Conservation (phyloP, 2,113 vertebrate genomes). For the Vidua macroura region DNA sequence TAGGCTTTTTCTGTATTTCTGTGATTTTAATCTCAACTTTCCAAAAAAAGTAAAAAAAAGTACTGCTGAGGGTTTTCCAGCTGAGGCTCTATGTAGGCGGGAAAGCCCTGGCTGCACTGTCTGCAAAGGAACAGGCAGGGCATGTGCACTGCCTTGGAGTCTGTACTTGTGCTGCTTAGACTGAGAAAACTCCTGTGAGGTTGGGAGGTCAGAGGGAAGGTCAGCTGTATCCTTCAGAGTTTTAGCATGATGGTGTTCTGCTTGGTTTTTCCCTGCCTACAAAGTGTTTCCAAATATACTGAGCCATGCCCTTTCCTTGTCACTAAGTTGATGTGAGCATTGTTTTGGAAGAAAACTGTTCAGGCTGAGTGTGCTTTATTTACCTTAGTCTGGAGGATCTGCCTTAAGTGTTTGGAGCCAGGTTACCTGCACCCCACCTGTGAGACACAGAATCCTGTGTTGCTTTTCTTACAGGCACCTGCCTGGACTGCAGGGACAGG, state of each 20-base stretch:
- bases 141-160: fast-evolving
- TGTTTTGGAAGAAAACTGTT: background rate
- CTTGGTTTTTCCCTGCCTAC: background rate
- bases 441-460: background rate
- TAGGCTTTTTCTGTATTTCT: background rate
- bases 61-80: background rate
- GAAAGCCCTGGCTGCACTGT: background rate
- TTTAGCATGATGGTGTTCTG: background rate
- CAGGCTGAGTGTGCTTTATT: background rate
- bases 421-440: too few species aligned
- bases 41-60: background rate
- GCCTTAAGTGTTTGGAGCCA: background rate
- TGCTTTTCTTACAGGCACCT: background rate
- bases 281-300: background rate
- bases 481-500: background rate
- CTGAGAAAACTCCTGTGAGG: background rate
- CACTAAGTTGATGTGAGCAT: background rate
- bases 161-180: background rate
- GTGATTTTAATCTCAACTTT: background rate
- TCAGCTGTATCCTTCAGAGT: too few species aligned
- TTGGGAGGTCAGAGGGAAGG: background rate
- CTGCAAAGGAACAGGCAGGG: background rate
- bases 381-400: too few species aligned
- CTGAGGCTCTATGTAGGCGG: background rate
- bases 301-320: background rate